Base-by-base conservation (phyloP, 2,888 invertebrate species). In the Taphrorychus bicolor region DNA sequence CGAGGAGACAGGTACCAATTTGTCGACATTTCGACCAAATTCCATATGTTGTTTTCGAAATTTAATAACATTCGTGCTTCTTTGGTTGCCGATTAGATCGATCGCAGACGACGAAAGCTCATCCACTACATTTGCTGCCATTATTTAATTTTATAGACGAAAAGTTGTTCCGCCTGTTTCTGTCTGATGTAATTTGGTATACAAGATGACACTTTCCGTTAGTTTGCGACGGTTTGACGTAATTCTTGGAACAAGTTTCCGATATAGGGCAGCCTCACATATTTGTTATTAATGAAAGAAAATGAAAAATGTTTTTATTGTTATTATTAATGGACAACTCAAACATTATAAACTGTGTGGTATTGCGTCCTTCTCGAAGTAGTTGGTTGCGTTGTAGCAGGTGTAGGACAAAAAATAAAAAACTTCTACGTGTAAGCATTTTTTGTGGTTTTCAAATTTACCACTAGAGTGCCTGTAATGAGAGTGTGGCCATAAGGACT, bases 41-140 rank as follows among this genome's bases (percentile, higher is more conserved):
- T 24, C 54, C 59, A 66, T 53, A 66, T 59, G 59, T 59, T 53
- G 59, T 59, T 66, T 66, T 42, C 23, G 66, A 66, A 66, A 66
- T 18, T 59, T 59, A 59, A 66, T 66, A 59, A 66, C 53, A 54
- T 59, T 66, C 59, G 59, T 24, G 66, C 66, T 59, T 54, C 59
- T 59, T 54, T 21, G 54, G 59, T 54, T 59, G 41, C 48, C 48
- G 16, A 23, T 59, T 66, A 48, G 51, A 59, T 59, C 49, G 14
- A 24, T 62, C 41, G 45, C 19, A 45, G 54, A 49, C 48, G 41
- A 48, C 24, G 48, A 56, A 61, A 62, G 62, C 62, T 56, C 48
- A 62, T 48, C 40, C 56, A 62, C 32, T 62, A 62, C 32, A 62
- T 62, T 62, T 56, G 62, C 45, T 62, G 49, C 62, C 23, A 45